Percentiles rank a stretch among this genome's conserved stretches.
Conservation (phyloP, 92 coral and sea anemone genomes). For the Epizoanthus illoricatus region DNA sequence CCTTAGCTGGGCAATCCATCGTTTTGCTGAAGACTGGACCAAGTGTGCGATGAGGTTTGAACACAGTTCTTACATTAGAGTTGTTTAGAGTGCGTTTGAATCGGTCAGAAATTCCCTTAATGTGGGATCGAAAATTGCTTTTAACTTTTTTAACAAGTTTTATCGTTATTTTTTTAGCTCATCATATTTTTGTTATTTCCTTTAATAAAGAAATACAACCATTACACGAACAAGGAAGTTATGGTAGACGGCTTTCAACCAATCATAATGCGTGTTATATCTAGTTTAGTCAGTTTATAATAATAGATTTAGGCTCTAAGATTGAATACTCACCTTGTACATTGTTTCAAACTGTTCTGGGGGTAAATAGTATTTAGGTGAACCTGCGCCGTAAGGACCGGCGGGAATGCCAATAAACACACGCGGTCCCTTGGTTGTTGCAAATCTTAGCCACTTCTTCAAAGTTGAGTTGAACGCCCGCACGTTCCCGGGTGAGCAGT, state of each 20-base stretch:
- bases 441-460: slow-evolving; percentile 19
- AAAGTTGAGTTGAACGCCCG: neutral
- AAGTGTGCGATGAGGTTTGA: neutral
- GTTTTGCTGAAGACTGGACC: neutral
- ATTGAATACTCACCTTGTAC: slow-evolving; percentile 4
- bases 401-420: slow-evolving; percentile 19
- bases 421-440: neutral
- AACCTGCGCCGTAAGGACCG: neutral
- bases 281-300: too few relatives aligned
- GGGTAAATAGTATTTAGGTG: neutral
- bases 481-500: slow-evolving; percentile 17
- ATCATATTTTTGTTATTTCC: too few relatives aligned
- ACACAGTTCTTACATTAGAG: neutral
- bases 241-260: too few relatives aligned
- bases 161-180: too few relatives aligned
- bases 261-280: too few relatives aligned
- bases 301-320: too few relatives aligned
- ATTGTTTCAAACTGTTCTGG: neutral
- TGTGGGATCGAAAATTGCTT: too few relatives aligned
- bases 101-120: neutral
- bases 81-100: neutral
- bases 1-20: neutral
- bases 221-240: too few relatives aligned
- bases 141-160: too few relatives aligned
- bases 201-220: too few relatives aligned